phyloP scores from a whole-genome alignment of 2,113 vertebrate genomes.

The Noctilio leporinus region DNA sequence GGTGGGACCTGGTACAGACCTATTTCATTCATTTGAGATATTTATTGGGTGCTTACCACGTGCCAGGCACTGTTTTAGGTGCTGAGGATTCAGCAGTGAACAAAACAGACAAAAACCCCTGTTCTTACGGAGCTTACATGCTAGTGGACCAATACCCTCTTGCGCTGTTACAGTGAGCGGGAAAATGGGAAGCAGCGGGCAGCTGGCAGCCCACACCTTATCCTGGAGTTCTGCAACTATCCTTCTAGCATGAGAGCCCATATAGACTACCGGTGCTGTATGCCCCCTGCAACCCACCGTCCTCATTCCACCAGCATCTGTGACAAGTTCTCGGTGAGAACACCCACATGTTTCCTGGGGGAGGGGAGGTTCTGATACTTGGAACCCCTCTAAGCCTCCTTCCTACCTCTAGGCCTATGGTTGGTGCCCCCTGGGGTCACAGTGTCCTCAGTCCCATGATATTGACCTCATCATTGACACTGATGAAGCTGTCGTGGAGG shows the following conservation, averaged over 20 bases:
- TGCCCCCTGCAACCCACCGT: constrained; percentile 64
- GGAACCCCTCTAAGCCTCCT: neutral
- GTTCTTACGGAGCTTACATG: neutral
- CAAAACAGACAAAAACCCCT: neutral
- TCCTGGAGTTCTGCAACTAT: constrained; percentile 86
- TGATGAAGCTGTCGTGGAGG: constrained; percentile 84
- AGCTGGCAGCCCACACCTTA: constrained; percentile 71
- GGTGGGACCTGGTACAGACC: neutral
- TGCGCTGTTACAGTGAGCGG: constrained; percentile 79
- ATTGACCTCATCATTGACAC: constrained; percentile 93
- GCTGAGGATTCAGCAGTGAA: constrained; percentile 43
- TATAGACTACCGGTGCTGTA: constrained; percentile 86
- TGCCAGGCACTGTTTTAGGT: constrained; percentile 40
- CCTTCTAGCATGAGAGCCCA: constrained; percentile 76
- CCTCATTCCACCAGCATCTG: constrained; percentile 75
- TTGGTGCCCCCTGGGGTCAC: constrained; percentile 91
- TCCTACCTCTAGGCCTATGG: constrained; percentile 87
- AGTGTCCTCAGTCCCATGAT: constrained; percentile 92
- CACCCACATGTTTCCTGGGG: neutral
- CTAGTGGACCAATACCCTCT: constrained; percentile 8
- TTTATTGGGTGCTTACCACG: neutral
- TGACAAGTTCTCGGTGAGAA: constrained; percentile 85
- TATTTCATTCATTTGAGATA: constrained; percentile 11
- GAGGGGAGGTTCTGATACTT: neutral
- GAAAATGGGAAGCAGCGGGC: constrained; percentile 82